Evolutionary conservation across 2,797 vertebrate species (phyloP).

Genomic region (Chelon auratus): DNA sequence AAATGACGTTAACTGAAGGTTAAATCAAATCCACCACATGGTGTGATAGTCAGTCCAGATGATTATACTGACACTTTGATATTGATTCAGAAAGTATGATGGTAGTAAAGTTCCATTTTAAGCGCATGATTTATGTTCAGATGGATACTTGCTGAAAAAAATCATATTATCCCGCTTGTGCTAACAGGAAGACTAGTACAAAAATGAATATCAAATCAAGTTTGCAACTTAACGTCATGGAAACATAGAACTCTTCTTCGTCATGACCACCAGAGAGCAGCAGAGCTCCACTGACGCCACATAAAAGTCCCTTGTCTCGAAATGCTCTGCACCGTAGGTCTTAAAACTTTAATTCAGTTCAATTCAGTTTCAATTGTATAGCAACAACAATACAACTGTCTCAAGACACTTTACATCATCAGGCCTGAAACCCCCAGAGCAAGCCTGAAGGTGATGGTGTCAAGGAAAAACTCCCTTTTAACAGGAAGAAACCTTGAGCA

Average conservation of each 20-base stretch:
- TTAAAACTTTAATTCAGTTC: too few relatives aligned
- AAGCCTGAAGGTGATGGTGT: too few relatives aligned
- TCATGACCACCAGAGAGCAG: slow-evolving; percentile 74
- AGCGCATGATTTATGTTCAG: not conserved
- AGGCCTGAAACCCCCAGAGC: too few relatives aligned
- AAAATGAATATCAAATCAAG: not conserved
- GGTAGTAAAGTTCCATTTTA: not conserved
- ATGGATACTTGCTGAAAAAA: not conserved
- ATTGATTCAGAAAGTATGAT: not conserved
- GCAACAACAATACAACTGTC: too few relatives aligned
- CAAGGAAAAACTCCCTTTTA: too few relatives aligned
- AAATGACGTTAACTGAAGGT: not conserved
- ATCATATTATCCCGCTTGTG: not conserved
- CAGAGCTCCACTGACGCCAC: slow-evolving; percentile 42
- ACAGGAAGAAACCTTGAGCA: too few relatives aligned
- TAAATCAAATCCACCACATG: not conserved
- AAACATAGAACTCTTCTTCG: not conserved
- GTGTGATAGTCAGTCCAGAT: not conserved
- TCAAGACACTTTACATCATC: too few relatives aligned
- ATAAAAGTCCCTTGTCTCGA: not conserved
- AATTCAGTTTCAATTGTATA: too few relatives aligned
- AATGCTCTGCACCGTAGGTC: not conserved
- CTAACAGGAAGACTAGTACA: not conserved
- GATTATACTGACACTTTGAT: not conserved
- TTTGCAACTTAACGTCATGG: not conserved